phyloP scores from a whole-genome alignment of 37 sponge, comb jelly and placozoan genomes.

The Hormiphora californensis region DNA sequence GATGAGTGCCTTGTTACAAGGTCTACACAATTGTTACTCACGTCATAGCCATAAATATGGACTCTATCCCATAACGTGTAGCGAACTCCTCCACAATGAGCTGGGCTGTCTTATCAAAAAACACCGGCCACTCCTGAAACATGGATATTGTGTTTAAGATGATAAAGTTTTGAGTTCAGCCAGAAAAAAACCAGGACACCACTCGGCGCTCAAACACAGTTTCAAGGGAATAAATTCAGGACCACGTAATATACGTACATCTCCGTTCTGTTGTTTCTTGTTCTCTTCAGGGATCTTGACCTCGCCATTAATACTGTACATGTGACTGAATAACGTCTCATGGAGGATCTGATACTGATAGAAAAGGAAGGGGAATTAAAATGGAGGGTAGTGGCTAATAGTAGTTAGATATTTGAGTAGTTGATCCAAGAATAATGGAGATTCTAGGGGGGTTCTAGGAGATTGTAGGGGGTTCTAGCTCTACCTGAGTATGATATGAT shows the following conservation, averaged over 20 bases:
- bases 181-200: background rate
- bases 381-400: too few relatives aligned
- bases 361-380: too few relatives aligned
- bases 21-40: constrained; percentile 1
- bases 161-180: too few relatives aligned
- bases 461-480: too few relatives aligned
- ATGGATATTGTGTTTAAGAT: too few relatives aligned
- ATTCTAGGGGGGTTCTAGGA: too few relatives aligned
- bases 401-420: too few relatives aligned
- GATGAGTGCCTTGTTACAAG: too few relatives aligned
- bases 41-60: constrained; percentile 53
- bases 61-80: constrained; percentile 37
- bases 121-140: constrained; percentile 28
- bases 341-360: constrained; percentile 38
- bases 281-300: background rate
- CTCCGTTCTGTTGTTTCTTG: background rate
- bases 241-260: background rate
- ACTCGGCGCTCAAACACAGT: too few relatives aligned
- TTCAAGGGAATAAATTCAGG: too few relatives aligned
- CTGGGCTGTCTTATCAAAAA: constrained; percentile 35
- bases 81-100: constrained; percentile 45
- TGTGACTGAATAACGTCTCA: constrained; percentile 20
- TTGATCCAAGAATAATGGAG: too few relatives aligned
- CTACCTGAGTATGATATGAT: constrained; percentile 14
- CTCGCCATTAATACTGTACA: background rate